phyloP scores from a whole-genome alignment of 2,113 vertebrate species.

The Petaurus breviceps region DNA sequence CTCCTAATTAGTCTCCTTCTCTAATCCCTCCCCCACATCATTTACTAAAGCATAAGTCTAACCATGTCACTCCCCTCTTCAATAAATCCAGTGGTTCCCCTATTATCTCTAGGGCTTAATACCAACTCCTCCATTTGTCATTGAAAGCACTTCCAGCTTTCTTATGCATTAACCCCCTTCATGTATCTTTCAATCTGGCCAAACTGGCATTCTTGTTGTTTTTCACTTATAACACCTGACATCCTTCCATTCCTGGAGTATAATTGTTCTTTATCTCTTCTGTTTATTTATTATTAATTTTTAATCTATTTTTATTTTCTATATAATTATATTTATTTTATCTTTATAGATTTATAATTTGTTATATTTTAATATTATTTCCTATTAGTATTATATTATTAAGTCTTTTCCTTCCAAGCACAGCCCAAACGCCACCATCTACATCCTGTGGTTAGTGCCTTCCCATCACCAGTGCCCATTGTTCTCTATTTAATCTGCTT shows the following conservation, averaged over 20 bases:
- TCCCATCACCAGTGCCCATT: neutral
- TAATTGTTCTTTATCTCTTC: neutral
- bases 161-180: neutral
- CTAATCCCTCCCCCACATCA: neutral
- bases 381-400: no score
- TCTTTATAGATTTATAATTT: no score
- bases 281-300: neutral
- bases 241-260: neutral
- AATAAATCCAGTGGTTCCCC: neutral
- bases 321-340: no score
- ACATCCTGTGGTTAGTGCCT: neutral
- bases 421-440: neutral
- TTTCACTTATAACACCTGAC: neutral
- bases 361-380: no score
- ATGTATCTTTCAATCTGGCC: neutral
- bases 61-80: neutral
- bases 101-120: neutral
- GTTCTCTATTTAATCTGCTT: neutral
- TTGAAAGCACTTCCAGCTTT: neutral
- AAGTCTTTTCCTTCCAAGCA: neutral
- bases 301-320: no score
- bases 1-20: neutral
- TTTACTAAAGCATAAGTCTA: neutral
- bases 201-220: neutral
- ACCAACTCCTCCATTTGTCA: neutral